A percentile compares a stretch with the other conserved stretches of the same genome.
These are phyloP conservation scores for Drosophila ezoana DNA, from an alignment of 2,888 invertebrate species.

Conservation along the genomic window DNA sequence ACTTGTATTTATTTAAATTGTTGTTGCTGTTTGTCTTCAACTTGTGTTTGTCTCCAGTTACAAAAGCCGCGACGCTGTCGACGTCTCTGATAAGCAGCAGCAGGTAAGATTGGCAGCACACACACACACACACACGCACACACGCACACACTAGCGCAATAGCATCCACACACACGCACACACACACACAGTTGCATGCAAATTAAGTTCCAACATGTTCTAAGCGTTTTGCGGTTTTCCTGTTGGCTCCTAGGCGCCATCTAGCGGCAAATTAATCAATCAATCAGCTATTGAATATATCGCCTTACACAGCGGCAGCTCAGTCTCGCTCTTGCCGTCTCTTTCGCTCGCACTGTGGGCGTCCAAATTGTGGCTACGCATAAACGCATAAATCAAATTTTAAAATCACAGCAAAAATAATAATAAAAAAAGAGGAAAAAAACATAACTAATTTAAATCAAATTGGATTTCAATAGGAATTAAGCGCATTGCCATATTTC, in stretches of 20 bases:
- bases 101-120: constrained; percentile 54
- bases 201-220: constrained; percentile 35
- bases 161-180: constrained; percentile 2
- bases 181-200: neutral
- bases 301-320: constrained; percentile 12
- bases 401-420: neutral
- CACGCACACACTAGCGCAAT: neutral
- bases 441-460: neutral
- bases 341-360: constrained; percentile 9
- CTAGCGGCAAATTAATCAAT: constrained; percentile 47
- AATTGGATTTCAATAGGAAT: constrained; percentile 26
- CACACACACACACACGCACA: neutral
- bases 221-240: constrained; percentile 63
- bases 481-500: constrained; percentile 36
- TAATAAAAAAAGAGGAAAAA: neutral
- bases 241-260: constrained; percentile 59
- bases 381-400: constrained; percentile 51
- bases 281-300: constrained; percentile 18
- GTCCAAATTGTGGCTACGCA: constrained; percentile 7
- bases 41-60: constrained; percentile 58
- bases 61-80: constrained; percentile 55
- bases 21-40: constrained; percentile 24
- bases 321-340: neutral
- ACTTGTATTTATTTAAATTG: constrained; percentile 11
- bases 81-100: constrained; percentile 59